Evolutionary conservation across 2,113 vertebrate species (phyloP), one percentile per base, ranked within the genome.

Genomic region (Rana temporaria): DNA sequence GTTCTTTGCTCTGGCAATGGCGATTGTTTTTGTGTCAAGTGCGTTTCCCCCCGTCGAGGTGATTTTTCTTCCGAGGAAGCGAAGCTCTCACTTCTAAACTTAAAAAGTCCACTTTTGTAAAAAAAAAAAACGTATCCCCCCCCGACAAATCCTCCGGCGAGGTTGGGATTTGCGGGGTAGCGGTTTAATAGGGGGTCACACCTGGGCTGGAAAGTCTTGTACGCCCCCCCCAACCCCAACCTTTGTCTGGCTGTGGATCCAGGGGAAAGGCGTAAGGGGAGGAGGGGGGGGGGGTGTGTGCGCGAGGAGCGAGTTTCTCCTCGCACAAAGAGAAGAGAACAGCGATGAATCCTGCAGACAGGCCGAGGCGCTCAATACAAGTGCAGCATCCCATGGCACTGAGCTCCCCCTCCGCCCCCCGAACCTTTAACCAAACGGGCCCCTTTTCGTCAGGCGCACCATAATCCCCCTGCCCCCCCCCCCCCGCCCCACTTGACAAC

Each of bases 301-400:
- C 26, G 26, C 26, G 26, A 30, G 26, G 26, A 42, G 32, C 19
- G 52, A 4, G 64, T 20, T 57, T 72, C 78, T 55, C 53, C 18
- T 68, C 56, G 71, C 57, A 81, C 79, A 81, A 81, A 81, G 79
- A 71, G 65, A 69, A 30, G 32, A 72, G 79, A 71, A 76, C 42
- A 76, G 62, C 56, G 19, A 62, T 38, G 73, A 42, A 59, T 59
- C 18, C 57, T 48, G 56, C 69, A 59, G 53, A 73, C 53, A 18
- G 78, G 56, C 57, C 55, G 12, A 24, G 57, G 24, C 24, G 24
- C 67, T 71, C 55, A 63, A 81, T 71, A 81, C 56, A 56, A 81
- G 79, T 62, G 68, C 68, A 81, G 79, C 34, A 59, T 81, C 79
- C 79, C 68, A 59, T 81, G 79, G 79, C 79, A 81, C 63, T 63